Base-by-base conservation (phyloP, 2,797 vertebrate genomes). In the Artibeus lituratus region DNA sequence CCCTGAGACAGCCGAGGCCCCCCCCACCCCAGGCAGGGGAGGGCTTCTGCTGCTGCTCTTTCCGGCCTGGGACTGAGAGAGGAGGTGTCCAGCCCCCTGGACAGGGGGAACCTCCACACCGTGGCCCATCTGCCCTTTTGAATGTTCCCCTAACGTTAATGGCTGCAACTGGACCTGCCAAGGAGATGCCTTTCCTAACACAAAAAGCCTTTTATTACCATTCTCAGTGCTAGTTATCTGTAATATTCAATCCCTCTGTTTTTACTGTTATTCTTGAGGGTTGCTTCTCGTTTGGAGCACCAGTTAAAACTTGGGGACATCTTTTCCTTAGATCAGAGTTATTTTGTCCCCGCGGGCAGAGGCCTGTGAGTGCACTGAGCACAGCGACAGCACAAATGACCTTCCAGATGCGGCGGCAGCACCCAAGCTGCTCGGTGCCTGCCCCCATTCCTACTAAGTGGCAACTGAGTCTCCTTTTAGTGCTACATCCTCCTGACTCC, bases 121-220 rank as follows among this genome's bases (percentile, higher is more conserved):
- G 78, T 62, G 90, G 67, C 94, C 92, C 92, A 81, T 94, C 74
- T 96, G 87, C 72, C 91, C 24, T 5, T 96, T 42, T 11, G 65
- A 94, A 93, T 81, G 22, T 22, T 88, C 70, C 80, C 22, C 32
- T 73, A 59, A 77, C 0, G 1, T 49, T 59, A 93, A 90, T 94
- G 95, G 91, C 94, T 91, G 84, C 80, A 82, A 57, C 67, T 62
- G 90, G 47, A 65, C 67, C 86, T 88, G 82, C 86, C 91, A 89
- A 77, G 3, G 49, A 55, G 77, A 47, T 80, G 78, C 55, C 55
- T 91, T 78, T 39, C 19, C 15, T 26, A 57, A 88, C 74, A 91
- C 91, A 94, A 83, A 90, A 88, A 92, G 74, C 35, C 93, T 94
- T 97, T 96, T 80, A 91, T 94, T 88, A 53, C 73, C 57, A 59